A percentile compares a stretch with the other conserved stretches of the same genome.
These are phyloP conservation scores for Pristionchus mayeri DNA, from an alignment of 2,888 invertebrate genomes.

Conservation along the genomic window DNA sequence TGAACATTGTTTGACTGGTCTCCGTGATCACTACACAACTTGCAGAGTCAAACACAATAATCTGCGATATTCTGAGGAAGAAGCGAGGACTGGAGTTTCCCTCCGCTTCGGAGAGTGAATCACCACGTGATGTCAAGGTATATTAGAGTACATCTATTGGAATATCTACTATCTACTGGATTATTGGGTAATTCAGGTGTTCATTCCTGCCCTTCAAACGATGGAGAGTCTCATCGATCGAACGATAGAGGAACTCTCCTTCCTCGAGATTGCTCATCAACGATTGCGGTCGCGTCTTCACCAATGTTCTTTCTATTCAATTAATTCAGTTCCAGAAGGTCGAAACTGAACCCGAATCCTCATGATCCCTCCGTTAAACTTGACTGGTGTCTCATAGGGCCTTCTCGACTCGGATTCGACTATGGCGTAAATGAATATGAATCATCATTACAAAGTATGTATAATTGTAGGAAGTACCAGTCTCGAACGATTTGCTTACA, in stretches of 20 bases:
- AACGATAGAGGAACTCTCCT: neutral
- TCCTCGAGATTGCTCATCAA: conserved; percentile 35
- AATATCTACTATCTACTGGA: too few relatives aligned
- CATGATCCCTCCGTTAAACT: neutral
- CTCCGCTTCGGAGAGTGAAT: neutral
- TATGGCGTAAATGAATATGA: neutral
- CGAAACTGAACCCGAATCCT: conserved; percentile 19
- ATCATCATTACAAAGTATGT: neutral
- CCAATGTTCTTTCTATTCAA: neutral
- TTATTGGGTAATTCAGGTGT: neutral
- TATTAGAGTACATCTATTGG: neutral
- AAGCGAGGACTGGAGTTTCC: conserved; percentile 19
- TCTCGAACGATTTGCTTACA: neutral
- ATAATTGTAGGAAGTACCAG: neutral
- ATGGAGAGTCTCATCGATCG: neutral
- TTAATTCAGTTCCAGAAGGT: neutral
- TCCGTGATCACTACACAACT: too few relatives aligned
- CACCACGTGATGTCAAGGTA: neutral
- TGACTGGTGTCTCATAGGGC: neutral
- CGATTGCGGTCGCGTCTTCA: neutral
- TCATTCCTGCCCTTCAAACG: neutral
- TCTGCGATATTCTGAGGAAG: conserved; percentile 35
- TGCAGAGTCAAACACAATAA: conserved; percentile 21
- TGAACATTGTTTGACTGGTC: too few relatives aligned
- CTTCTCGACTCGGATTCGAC: neutral